Conservation (phyloP, 2,797 vertebrate genomes). For the Peromyscus melanophrys region DNA sequence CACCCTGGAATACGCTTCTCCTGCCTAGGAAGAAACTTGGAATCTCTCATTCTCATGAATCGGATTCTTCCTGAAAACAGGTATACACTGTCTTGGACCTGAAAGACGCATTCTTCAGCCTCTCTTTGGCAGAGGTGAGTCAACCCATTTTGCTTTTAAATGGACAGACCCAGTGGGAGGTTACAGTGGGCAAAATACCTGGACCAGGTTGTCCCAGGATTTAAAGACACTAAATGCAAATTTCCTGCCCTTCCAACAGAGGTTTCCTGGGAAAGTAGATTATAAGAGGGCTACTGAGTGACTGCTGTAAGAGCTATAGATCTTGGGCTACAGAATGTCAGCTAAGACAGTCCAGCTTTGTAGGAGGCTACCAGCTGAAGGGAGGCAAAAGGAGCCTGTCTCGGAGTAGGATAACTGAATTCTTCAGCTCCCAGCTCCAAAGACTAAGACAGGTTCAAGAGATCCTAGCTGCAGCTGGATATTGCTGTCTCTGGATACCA, state of each 20-base stretch:
- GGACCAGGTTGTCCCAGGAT: background rate
- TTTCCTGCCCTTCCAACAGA: background rate
- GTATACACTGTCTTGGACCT: background rate
- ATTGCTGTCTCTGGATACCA: background rate
- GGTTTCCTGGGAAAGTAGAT: background rate
- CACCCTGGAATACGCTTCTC: background rate
- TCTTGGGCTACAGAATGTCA: background rate
- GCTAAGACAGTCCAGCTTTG: background rate
- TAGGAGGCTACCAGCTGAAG: background rate
- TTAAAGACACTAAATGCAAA: background rate
- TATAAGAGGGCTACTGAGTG: background rate
- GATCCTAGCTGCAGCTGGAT: background rate
- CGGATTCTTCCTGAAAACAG: background rate
- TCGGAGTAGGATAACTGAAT: background rate
- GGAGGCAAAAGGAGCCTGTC: background rate
- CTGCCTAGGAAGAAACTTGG: background rate
- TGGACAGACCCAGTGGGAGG: background rate
- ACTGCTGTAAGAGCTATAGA: background rate
- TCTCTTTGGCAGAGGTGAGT: background rate
- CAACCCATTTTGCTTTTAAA: background rate
- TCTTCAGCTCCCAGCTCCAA: background rate
- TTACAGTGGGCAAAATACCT: background rate
- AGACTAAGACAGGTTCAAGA: background rate
- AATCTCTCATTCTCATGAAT: background rate
- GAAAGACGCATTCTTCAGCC: background rate